Percentiles rank a stretch among this genome's conserved stretches.
Conservation (phyloP, 2,113 vertebrate species). For the Myanophis thanlyinensis region DNA sequence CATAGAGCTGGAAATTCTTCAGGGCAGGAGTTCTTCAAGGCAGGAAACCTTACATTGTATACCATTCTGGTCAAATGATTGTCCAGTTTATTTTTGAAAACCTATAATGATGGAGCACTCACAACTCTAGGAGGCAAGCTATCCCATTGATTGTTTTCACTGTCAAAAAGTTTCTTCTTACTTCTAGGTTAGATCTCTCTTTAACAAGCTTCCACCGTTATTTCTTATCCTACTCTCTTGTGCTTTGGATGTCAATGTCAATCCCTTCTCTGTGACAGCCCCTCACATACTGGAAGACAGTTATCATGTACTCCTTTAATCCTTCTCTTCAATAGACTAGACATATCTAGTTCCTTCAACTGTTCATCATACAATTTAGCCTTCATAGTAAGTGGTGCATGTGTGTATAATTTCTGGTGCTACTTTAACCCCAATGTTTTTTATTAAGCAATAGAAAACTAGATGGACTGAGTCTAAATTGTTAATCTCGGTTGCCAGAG, state of each 20-base stretch:
- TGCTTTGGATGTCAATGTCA: background rate
- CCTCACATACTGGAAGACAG: background rate
- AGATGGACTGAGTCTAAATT: background rate
- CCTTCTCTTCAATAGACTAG: background rate
- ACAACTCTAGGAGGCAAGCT: background rate
- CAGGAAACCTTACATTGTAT: background rate
- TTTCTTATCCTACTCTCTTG: background rate
- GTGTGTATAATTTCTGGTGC: background rate
- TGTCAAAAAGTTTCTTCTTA: background rate
- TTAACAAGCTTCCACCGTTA: background rate
- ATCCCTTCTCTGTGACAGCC: background rate
- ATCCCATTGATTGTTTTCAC: background rate
- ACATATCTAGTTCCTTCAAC: background rate
- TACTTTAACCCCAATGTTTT: background rate
- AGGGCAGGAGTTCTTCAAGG: background rate
- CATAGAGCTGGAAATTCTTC: background rate
- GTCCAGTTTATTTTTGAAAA: background rate
- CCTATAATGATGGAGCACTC: background rate
- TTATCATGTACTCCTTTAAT: background rate
- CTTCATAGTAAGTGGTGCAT: background rate
- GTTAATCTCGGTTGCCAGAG: background rate
- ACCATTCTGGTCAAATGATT: background rate
- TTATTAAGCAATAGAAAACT: background rate
- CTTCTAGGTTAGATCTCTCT: background rate
- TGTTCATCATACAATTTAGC: background rate